These are phyloP conservation scores for Aythya baeri DNA, from an alignment of 2,113 vertebrate species.

Conservation along the genomic window DNA sequence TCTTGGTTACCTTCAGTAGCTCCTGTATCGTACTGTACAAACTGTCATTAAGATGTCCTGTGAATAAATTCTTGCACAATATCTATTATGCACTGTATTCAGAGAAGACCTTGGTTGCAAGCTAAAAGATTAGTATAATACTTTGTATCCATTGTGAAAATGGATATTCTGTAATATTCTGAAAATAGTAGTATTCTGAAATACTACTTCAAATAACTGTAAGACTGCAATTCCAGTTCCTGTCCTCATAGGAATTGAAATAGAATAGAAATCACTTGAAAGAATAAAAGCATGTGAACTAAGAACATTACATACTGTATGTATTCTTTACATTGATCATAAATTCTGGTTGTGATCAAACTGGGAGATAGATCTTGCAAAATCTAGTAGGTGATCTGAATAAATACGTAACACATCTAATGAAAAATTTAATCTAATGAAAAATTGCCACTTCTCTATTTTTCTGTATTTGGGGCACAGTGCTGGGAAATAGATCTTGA, in stretches of 20 bases:
- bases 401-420: background rate
- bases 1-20: background rate
- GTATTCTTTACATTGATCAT: background rate
- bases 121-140: background rate
- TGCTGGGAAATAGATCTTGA: background rate
- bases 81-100: background rate
- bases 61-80: background rate
- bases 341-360: background rate
- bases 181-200: background rate
- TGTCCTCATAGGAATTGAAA: background rate
- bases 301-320: background rate
- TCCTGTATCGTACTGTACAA: background rate
- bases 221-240: background rate
- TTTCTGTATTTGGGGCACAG: background rate
- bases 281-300: background rate
- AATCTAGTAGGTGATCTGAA: background rate
- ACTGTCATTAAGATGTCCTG: rapidly evolving
- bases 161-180: too few relatives aligned
- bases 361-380: background rate
- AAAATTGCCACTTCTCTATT: background rate
- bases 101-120: background rate
- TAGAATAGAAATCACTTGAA: background rate
- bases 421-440: background rate
- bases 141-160: background rate
- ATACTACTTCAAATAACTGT: background rate